A percentile compares a stretch with the other conserved stretches of the same genome.
Evolutionary conservation across 2,113 vertebrate genomes (phyloP).

Genomic region (human (Homo sapiens)): GRCh38 chrX:14833001-14833500

Average conservation of each 20-base stretch:
- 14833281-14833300: not conserved
- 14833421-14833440: not conserved
- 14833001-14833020: not conserved
- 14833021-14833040: constrained; percentile 35
- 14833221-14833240: not conserved
- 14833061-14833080: not conserved
- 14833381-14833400: not conserved
- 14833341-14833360: not conserved
- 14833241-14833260: not conserved
- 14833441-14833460: not conserved
- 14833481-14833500: not conserved
- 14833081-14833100: constrained; percentile 16
- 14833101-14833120: constrained; percentile 12
- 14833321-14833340: not conserved
- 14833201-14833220: not conserved
- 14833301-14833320: not conserved
- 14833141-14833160: constrained; percentile 18
- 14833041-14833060: not conserved
- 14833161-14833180: not conserved
- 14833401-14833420: not conserved
- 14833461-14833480: not conserved
- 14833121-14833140: not conserved
- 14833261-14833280: not conserved
- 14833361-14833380: not conserved
- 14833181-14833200: not conserved